These are phyloP conservation scores for Dicyrtomina minuta DNA, from an alignment of 2,888 invertebrate genomes.

Conservation along the genomic window DNA sequence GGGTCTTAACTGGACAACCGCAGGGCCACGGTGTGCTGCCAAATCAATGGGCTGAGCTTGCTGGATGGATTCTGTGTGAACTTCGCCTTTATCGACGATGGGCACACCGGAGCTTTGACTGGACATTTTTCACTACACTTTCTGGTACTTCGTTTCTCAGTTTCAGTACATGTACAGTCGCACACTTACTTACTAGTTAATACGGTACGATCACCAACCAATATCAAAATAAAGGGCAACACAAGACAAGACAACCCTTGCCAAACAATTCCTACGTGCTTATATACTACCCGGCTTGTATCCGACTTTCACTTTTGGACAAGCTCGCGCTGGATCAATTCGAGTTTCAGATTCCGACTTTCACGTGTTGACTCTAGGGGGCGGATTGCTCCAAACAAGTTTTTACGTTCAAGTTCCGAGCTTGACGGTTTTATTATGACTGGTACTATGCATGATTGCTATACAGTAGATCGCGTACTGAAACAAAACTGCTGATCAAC, in stretches of 20 bases:
- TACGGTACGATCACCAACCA: too few relatives aligned
- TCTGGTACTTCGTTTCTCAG: background rate
- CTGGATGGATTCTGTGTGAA: slow-evolving; percentile 45
- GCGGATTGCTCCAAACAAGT: slow-evolving; percentile 27
- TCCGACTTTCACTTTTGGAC: slow-evolving; percentile 6
- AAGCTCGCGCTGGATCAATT: slow-evolving; percentile 35
- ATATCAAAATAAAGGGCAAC: background rate
- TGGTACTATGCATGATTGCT: too few relatives aligned
- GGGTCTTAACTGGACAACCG: slow-evolving; percentile 51
- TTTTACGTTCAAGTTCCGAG: slow-evolving; percentile 14
- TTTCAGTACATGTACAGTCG: background rate
- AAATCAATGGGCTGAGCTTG: slow-evolving; percentile 50
- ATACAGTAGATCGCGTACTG: too few relatives aligned
- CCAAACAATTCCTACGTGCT: too few relatives aligned
- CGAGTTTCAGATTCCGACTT: slow-evolving; percentile 21
- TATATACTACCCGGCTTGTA: background rate
- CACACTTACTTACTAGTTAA: background rate
- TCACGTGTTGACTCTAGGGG: slow-evolving; percentile 28
- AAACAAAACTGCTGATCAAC: too few relatives aligned
- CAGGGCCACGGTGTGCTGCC: slow-evolving; percentile 35
- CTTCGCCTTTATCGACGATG: slow-evolving; percentile 46
- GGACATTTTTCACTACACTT: slow-evolving; percentile 38
- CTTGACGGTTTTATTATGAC: slow-evolving; percentile 2
- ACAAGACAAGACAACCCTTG: background rate
- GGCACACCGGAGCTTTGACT: slow-evolving; percentile 46